Evolutionary conservation across 2,888 invertebrate genomes (phyloP), one percentile per base, ranked within the genome.

Genomic region (Hyposoter dolosus): DNA sequence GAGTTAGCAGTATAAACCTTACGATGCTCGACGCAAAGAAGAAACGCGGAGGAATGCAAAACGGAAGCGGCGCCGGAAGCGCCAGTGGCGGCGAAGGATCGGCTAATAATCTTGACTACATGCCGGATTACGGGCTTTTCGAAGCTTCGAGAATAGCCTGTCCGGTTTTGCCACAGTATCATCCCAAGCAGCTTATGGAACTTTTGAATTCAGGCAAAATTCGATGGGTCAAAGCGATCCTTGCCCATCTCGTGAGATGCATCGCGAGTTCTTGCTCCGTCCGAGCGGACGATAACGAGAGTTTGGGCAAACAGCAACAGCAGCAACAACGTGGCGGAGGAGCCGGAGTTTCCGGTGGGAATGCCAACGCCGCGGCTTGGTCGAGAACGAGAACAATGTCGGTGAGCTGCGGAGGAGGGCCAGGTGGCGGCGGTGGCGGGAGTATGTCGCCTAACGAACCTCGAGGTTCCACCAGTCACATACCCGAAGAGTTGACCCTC

Each of bases 131-230:
- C 92, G 98, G 98, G 0, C 94, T 99, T 76, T 99, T 99, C 94
- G 99, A 99, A 94, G 99, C 99, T 0, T 98, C 99, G 6, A 96
- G 99, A 87, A 98, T 99, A 93, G 99, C 99, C 0, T 99, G 99
- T 91, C 99, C 99, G 0, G 99, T 99, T 63, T 95, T 99, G 84
- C 99, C 99, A 0, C 99, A 99, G 92, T 99, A 99, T 94, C 99
- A 99, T 95, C 99, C 99, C 0, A 99, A 99, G 92, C 99, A 99
- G 92, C 95, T 99, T 50, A 99, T 99, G 98, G 99, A 99, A 93
- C 95, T 99, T 56, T 95, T 99, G 43, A 99, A 99, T 95, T 99
- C 99, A 78, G 99, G 99, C 3, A 99, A 99, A 95, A 99, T 99
- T 89, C 96, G 98, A 91, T 98, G 99, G 97, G 99, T 99, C 0